A percentile compares a stretch with the other conserved stretches of the same genome.
phyloP scores from a whole-genome alignment of 2,888 invertebrate genomes.

The Harpalus rubripes region DNA sequence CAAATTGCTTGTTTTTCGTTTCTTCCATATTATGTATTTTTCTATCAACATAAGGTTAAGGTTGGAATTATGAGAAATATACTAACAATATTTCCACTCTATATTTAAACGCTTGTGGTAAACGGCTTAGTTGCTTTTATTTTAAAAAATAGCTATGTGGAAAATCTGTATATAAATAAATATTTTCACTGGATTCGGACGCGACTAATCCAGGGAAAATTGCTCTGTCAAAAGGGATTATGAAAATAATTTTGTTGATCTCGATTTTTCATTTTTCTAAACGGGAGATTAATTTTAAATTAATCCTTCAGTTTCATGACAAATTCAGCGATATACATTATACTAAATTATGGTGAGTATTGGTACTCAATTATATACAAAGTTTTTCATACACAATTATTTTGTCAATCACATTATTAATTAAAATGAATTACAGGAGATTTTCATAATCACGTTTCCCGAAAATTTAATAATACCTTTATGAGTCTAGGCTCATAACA shows the following conservation, averaged over 20 bases:
- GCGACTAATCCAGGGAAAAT: slow-evolving; percentile 23
- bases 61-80: too few species aligned
- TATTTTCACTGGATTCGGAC: slow-evolving; percentile 19
- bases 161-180: slow-evolving; percentile 27
- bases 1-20: too few species aligned
- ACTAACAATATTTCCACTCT: too few species aligned
- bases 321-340: background rate
- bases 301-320: slow-evolving; percentile 35
- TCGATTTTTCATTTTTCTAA: slow-evolving; percentile 26
- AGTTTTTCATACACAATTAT: background rate
- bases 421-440: background rate
- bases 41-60: too few species aligned
- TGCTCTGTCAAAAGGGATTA: slow-evolving; percentile 14
- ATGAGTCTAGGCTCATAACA: too few species aligned
- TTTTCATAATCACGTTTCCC: background rate
- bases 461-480: too few species aligned
- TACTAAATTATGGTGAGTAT: background rate
- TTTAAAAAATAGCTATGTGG: background rate
- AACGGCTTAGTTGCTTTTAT: too few species aligned
- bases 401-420: background rate
- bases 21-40: too few species aligned
- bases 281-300: background rate
- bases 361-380: background rate
- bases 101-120: too few species aligned
- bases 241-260: slow-evolving; percentile 44